Conservation (phyloP, 2,113 vertebrate genomes). For the Spheniscus mendiculus region DNA sequence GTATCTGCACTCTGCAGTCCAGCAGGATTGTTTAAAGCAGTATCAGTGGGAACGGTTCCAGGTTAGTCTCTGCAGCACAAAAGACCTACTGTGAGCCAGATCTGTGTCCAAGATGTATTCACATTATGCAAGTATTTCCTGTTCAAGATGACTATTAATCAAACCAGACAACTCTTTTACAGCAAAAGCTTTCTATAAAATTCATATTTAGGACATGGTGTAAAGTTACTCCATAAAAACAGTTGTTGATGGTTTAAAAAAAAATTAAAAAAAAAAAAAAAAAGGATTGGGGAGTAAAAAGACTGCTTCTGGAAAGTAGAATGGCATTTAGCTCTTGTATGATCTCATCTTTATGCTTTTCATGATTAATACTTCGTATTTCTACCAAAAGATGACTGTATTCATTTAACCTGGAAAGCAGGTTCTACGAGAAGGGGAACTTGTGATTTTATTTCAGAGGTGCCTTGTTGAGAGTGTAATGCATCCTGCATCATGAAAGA, state of each 20-base stretch:
- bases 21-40: neutral
- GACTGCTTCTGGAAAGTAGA: neutral
- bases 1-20: neutral
- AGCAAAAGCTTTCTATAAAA: constrained; percentile 40
- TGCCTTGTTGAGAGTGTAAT: neutral
- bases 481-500: neutral
- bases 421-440: neutral
- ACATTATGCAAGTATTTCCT: constrained; percentile 46
- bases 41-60: neutral
- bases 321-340: neutral
- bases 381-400: neutral
- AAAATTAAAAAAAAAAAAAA: neutral
- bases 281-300: neutral
- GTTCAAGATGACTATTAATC: constrained; percentile 34
- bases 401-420: neutral
- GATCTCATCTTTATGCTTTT: neutral
- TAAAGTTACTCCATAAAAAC: neutral
- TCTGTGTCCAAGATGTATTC: constrained; percentile 30
- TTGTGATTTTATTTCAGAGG: neutral
- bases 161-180: constrained; percentile 16
- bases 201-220: constrained; percentile 21
- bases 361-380: neutral
- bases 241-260: neutral
- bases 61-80: neutral
- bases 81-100: constrained; percentile 45